Evolutionary conservation across 2,113 vertebrate species (phyloP).

Genomic region (Lophius piscatorius): DNA sequence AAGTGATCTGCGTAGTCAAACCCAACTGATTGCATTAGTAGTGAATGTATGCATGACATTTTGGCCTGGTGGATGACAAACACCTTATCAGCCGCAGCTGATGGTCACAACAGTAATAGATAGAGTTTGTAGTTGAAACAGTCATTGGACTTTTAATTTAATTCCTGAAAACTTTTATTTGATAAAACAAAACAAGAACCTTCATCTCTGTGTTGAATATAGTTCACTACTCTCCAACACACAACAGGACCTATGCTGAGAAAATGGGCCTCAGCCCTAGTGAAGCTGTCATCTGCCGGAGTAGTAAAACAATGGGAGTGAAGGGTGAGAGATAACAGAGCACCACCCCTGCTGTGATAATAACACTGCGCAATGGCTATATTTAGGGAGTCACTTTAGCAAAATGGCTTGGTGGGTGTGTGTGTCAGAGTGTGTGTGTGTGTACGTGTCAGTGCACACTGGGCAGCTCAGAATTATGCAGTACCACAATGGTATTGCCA

Average conservation of each 20-base stretch:
- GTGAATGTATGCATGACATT: too few relatives aligned
- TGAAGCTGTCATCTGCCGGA: conserved; percentile 65
- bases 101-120: too few relatives aligned
- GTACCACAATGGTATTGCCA: conserved; percentile 18
- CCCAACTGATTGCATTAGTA: too few relatives aligned
- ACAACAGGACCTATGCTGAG: conserved; percentile 43
- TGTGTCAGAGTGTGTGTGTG: conserved; percentile 13
- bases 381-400: conserved; percentile 65
- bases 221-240: too few relatives aligned
- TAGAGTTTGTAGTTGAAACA: too few relatives aligned
- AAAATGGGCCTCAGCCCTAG: conserved; percentile 40
- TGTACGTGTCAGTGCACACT: conserved; percentile 1
- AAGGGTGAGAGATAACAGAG: conserved; percentile 73
- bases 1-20: too few relatives aligned
- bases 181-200: too few relatives aligned
- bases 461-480: conserved; percentile 23
- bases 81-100: too few relatives aligned
- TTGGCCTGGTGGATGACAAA: too few relatives aligned
- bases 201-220: too few relatives aligned
- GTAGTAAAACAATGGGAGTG: conserved; percentile 73
- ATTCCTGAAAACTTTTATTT: too few relatives aligned
- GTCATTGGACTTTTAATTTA: too few relatives aligned
- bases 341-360: conserved; percentile 67
- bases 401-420: conserved; percentile 38
- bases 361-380: conserved; percentile 61